Conservation (phyloP, 92 coral and sea anemone genomes). For the Anthopleura xanthogrammica region DNA sequence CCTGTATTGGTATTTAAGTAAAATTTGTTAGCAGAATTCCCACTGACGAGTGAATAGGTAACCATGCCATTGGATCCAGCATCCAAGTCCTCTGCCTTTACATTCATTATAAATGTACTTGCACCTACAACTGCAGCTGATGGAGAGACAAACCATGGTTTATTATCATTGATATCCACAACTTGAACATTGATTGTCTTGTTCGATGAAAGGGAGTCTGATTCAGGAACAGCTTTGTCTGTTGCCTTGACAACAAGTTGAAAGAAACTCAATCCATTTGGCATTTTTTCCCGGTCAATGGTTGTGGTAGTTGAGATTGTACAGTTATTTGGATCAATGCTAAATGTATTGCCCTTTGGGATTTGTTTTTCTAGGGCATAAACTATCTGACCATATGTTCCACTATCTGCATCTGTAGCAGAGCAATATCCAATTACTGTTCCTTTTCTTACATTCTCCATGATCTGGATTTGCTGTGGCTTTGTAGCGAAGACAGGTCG, state of each 20-base stretch:
- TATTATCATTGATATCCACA: slow-evolving; percentile 84
- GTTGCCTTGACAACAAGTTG: slow-evolving; percentile 74
- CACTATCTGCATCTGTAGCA: slow-evolving; percentile 84
- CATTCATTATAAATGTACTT: slow-evolving; percentile 52
- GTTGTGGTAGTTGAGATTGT: slow-evolving; percentile 42
- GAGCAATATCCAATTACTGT: slow-evolving; percentile 67
- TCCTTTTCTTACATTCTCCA: slow-evolving; percentile 64
- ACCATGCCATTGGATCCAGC: slow-evolving; percentile 63
- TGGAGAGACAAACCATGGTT: slow-evolving; percentile 76
- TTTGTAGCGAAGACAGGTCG: slow-evolving; percentile 63
- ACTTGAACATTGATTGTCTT: slow-evolving; percentile 59
- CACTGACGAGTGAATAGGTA: slow-evolving; percentile 48
- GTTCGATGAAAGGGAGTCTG: slow-evolving; percentile 56
- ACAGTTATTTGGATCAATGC: slow-evolving; percentile 60
- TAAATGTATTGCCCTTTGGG: slow-evolving; percentile 57
- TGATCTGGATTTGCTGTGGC: slow-evolving; percentile 42
- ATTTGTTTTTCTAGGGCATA: slow-evolving; percentile 60
- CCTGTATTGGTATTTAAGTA: slow-evolving; percentile 57
- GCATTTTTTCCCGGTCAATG: slow-evolving; percentile 68
- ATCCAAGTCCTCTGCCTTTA: slow-evolving; percentile 78
- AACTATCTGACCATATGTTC: slow-evolving; percentile 65
- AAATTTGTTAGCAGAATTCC: slow-evolving; percentile 35
- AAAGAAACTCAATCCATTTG: slow-evolving; percentile 30
- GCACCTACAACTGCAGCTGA: slow-evolving; percentile 64
- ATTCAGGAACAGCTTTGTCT: slow-evolving; percentile 67